Percentiles rank a stretch among this genome's conserved stretches.
phyloP scores from a whole-genome alignment of 2,888 invertebrate species.

The Tenodera sinensis region DNA sequence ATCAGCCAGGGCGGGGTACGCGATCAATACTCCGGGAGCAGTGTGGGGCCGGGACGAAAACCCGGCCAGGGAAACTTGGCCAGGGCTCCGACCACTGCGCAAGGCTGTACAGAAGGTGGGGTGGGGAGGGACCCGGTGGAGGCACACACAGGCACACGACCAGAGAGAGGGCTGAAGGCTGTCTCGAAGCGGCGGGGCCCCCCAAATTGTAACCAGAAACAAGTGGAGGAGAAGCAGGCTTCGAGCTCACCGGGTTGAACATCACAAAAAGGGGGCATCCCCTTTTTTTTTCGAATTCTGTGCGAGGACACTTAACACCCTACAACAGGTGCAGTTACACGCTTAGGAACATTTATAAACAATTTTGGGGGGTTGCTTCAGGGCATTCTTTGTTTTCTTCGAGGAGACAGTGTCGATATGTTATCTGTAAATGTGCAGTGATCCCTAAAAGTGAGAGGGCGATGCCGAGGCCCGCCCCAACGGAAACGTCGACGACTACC shows the following conservation, averaged over 20 bases:
- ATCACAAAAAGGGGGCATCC: neutral
- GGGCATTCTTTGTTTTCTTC: neutral
- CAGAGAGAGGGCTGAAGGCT: neutral
- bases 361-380: neutral
- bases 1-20: neutral
- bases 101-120: neutral
- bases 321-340: neutral
- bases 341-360: neutral
- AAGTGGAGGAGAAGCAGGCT: neutral
- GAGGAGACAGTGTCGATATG: neutral
- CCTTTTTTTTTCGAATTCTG: neutral
- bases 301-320: neutral
- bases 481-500: neutral
- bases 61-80: neutral
- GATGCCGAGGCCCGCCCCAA: neutral
- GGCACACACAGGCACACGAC: neutral
- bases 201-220: neutral
- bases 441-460: neutral
- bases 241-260: neutral
- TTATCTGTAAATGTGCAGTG: neutral
- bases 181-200: neutral
- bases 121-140: neutral
- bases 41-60: neutral
- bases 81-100: neutral
- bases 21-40: slow-evolving; percentile 6